Percentiles rank a stretch among this genome's conserved stretches.
Conservation (phyloP, 2,113 vertebrate genomes). For the Euleptes europaea region DNA sequence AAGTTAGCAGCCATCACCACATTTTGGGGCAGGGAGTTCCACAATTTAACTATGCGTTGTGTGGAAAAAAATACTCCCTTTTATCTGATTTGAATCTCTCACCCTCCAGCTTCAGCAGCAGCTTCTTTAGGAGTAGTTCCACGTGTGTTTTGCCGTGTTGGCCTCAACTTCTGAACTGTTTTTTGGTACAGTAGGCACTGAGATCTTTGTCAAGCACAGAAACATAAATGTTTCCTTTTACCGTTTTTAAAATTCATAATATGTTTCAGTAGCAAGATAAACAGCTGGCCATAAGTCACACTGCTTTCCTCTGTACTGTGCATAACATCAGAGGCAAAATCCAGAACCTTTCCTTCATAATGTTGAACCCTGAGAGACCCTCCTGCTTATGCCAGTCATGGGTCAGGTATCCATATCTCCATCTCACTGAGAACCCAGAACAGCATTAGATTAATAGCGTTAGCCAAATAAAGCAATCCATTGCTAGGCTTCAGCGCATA, state of each 20-base stretch:
- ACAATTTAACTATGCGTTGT: too few species aligned
- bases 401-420: neutral
- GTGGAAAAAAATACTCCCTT: too few species aligned
- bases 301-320: neutral
- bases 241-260: rapidly evolving
- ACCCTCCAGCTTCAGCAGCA: too few species aligned
- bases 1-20: too few species aligned
- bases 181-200: neutral
- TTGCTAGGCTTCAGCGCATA: constrained; percentile 4
- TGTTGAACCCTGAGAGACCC: neutral
- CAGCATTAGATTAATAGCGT: neutral
- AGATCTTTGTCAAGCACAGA: neutral
- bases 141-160: neutral
- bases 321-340: neutral
- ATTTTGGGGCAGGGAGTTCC: too few species aligned
- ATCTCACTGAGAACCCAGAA: neutral
- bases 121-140: too few species aligned
- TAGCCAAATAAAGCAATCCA: neutral
- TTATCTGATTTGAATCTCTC: too few species aligned
- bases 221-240: neutral
- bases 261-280: too few species aligned
- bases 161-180: neutral
- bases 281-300: neutral
- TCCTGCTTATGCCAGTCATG: neutral
- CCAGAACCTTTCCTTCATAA: neutral